A percentile compares a stretch with the other conserved stretches of the same genome.
Evolutionary conservation across 1,140 invertebrate species (phyloP).

Genomic region (Diachasmimorpha longicaudata): DNA sequence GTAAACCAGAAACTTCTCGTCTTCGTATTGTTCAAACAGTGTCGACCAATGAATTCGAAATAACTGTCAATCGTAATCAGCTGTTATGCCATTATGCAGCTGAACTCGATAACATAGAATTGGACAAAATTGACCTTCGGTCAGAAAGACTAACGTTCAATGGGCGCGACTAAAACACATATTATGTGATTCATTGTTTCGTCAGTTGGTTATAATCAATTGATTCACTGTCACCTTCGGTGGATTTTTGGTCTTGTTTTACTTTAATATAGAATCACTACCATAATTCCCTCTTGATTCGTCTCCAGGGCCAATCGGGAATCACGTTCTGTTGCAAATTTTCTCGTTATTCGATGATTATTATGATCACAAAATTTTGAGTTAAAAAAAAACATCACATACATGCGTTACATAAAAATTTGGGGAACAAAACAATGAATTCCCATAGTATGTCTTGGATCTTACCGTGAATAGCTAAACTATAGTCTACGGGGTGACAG

Average conservation of each 20-base stretch:
- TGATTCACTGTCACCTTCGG: not conserved
- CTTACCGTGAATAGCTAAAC: slow-evolving; percentile 39
- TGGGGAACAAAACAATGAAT: slow-evolving; percentile 46
- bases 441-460: slow-evolving; percentile 47
- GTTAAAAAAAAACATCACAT: slow-evolving; percentile 7
- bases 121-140: slow-evolving; percentile 17
- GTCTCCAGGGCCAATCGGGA: not conserved
- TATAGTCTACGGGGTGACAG: slow-evolving; percentile 35
- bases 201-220: slow-evolving; percentile 15
- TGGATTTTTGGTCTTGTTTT: slow-evolving; percentile 1
- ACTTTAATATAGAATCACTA: not conserved
- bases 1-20: too few relatives aligned
- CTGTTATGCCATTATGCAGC: too few relatives aligned
- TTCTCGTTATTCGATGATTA: not conserved
- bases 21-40: too few relatives aligned
- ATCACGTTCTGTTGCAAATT: not conserved
- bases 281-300: not conserved
- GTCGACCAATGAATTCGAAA: too few relatives aligned
- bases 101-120: not conserved
- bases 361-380: not conserved
- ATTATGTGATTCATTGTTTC: slow-evolving; percentile 52
- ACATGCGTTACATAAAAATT: slow-evolving; percentile 10
- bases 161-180: slow-evolving; percentile 31
- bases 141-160: slow-evolving; percentile 13
- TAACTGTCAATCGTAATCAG: too few relatives aligned